Percentiles rank a stretch among this genome's conserved stretches.
These are phyloP conservation scores for Seriola dumerili DNA, from an alignment of 2,113 vertebrate species.

Conservation along the genomic window DNA sequence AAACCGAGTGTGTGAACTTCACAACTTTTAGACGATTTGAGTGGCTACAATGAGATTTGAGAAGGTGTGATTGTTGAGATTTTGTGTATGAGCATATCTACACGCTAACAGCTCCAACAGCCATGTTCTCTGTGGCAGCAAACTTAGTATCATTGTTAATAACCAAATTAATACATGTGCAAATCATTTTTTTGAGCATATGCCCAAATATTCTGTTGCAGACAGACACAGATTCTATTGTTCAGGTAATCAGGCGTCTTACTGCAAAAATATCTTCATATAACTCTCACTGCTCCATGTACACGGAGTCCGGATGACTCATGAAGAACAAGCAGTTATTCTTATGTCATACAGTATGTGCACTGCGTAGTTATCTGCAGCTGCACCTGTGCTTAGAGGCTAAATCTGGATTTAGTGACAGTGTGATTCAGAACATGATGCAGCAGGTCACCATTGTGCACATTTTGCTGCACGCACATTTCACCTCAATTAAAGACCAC, in stretches of 20 bases:
- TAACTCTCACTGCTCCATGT: not conserved
- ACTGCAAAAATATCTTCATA: not conserved
- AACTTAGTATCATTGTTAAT: not conserved
- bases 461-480: slow-evolving; percentile 6
- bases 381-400: not conserved
- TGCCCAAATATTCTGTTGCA: not conserved
- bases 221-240: not conserved
- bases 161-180: not conserved
- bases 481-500: slow-evolving; percentile 25
- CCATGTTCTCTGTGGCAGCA: not conserved
- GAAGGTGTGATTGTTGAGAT: slow-evolving; percentile 10
- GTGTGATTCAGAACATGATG: slow-evolving; percentile 12
- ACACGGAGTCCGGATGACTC: not conserved
- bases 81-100: not conserved
- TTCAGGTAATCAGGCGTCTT: not conserved
- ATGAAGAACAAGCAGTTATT: not conserved
- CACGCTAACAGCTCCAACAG: not conserved
- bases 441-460: slow-evolving; percentile 31
- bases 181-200: slow-evolving; percentile 5
- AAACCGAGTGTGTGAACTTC: slow-evolving; percentile 11
- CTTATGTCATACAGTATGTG: not conserved
- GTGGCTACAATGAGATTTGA: slow-evolving; percentile 13
- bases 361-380: not conserved
- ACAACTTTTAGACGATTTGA: slow-evolving; percentile 25
- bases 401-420: slow-evolving; percentile 21